Percentiles rank a stretch among this genome's conserved stretches.
Evolutionary conservation across 2,888 invertebrate species (phyloP).

Genomic region (Aricia artaxerxes): DNA sequence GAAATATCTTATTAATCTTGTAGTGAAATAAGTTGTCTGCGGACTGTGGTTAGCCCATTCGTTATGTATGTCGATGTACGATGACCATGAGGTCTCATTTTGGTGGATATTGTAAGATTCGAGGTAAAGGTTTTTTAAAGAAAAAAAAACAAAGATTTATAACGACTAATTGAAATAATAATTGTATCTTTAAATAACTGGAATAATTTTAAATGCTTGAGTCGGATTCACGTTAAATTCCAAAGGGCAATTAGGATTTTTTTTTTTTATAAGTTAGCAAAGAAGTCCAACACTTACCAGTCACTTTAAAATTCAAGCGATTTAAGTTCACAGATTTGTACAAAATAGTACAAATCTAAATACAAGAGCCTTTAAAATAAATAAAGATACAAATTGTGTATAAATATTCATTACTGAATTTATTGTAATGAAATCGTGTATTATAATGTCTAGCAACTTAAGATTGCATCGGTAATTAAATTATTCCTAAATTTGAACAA

Average conservation of each 20-base stretch:
- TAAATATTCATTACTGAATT: background rate
- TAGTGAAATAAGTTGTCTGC: conserved; percentile 37
- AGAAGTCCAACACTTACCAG: background rate
- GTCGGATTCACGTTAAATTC: background rate
- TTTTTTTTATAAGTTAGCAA: background rate
- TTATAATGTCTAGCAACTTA: conserved; percentile 7
- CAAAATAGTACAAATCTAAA: background rate
- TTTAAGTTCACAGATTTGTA: too few relatives aligned
- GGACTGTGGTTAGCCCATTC: conserved; percentile 31
- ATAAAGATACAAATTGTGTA: background rate
- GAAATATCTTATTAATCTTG: conserved; percentile 33
- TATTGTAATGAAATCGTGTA: background rate
- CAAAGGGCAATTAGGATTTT: too few relatives aligned
- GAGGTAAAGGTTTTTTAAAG: background rate
- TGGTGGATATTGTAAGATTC: background rate
- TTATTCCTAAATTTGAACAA: background rate
- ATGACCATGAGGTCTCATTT: background rate
- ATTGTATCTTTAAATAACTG: too few relatives aligned
- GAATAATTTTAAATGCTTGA: background rate
- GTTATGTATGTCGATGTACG: conserved; percentile 32
- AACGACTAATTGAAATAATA: background rate
- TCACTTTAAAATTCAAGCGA: too few relatives aligned
- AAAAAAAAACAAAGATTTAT: too few relatives aligned
- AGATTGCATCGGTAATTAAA: background rate
- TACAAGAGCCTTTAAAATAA: background rate